Base-by-base conservation (phyloP, 1,140 invertebrate species). In the Pseudomyrmex flavicornis region DNA sequence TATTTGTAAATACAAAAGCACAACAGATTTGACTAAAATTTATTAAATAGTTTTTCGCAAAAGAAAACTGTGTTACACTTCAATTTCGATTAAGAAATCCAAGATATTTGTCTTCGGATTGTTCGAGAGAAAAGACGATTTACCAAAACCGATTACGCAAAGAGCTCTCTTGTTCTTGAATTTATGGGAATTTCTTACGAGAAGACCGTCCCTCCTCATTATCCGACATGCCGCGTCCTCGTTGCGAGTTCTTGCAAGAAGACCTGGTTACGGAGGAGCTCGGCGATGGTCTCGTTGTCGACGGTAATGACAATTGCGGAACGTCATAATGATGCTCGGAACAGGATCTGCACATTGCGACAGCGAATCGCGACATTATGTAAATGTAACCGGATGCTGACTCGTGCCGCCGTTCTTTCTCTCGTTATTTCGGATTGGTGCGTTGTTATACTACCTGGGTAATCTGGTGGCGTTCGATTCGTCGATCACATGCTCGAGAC, bases 241-340 rank as follows among this genome's bases (percentile, higher is more conserved):
- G 82, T 15, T 87, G 83, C 1, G 90, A 90, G 89, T 96, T 96
- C 86, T 95, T 95, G 88, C 95, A 96, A 82, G 95, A 95, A 85
- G 95, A 95, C 73, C 95, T 95, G 88, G 95, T 95, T 22, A 90
- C 88, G 50, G 90, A 91, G 1, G 90, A 91, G 62, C 90, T 91
- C 7, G 90, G 90, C 2, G 95, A 95, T 10, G 95, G 95, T 82
- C 95, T 95, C 2, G 95, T 95, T 20, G 95, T 94, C 93, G 73
- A 95, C 89, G 90, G 95, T 89, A 96, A 95, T 13, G 96, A 96
- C 89, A 96, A 94, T 94, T 98, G 97, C 1, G 97, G 97, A 8
- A 98, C 97, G 92, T 98, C 97, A 93, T 98, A 98, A 92, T 98
- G 97, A 92, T 98, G 97, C 92, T 98, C 97, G 44, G 96, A 96